A percentile compares a stretch with the other conserved stretches of the same genome.
Evolutionary conservation across 2,888 invertebrate species (phyloP).

Genomic region (Lithophane socia): DNA sequence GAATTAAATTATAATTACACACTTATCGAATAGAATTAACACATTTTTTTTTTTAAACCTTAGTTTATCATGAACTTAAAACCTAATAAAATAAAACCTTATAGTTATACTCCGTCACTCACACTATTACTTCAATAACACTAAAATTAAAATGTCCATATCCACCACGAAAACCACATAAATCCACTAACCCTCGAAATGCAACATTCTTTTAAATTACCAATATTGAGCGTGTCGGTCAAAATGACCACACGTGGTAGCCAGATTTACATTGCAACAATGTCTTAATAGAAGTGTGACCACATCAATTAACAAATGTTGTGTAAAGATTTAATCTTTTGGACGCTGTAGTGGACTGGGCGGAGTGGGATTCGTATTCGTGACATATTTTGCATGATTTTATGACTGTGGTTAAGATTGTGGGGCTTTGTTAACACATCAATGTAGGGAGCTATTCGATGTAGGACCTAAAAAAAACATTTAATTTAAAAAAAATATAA

Average conservation of each 20-base stretch:
- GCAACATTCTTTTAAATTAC: slow-evolving; percentile 70
- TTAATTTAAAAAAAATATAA: background rate
- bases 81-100: background rate
- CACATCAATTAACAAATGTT: slow-evolving; percentile 74
- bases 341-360: slow-evolving; percentile 48
- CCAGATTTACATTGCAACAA: slow-evolving; percentile 75
- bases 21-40: background rate
- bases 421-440: background rate
- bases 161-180: slow-evolving; percentile 36
- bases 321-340: slow-evolving; percentile 73
- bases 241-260: slow-evolving; percentile 80
- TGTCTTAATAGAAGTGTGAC: slow-evolving; percentile 73
- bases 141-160: slow-evolving; percentile 38
- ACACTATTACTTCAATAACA: slow-evolving; percentile 10
- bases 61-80: background rate
- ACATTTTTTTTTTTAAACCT: background rate
- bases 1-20: rapidly evolving
- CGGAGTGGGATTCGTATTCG: slow-evolving; percentile 42
- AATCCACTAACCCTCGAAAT: slow-evolving; percentile 70
- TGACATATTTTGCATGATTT: slow-evolving; percentile 60
- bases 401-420: background rate
- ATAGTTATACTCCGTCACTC: background rate
- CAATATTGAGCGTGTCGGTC: slow-evolving; percentile 74
- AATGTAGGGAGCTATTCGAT: background rate
- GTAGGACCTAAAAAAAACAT: background rate